phyloP scores from a whole-genome alignment of 2,113 vertebrate species.

The Brachyistius frenatus region DNA sequence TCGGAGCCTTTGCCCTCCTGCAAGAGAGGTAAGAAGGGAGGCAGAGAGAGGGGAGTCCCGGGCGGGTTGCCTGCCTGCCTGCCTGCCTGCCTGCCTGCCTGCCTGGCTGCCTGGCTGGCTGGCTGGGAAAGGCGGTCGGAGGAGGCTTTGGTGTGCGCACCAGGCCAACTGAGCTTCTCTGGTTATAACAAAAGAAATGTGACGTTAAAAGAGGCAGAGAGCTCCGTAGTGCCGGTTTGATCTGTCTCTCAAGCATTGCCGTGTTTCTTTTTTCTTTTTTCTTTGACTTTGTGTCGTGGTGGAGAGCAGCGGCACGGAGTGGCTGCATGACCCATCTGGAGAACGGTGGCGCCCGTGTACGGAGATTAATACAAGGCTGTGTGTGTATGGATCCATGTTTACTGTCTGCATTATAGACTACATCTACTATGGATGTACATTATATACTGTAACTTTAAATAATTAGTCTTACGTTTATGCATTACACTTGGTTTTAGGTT shows the following conservation, averaged over 20 bases:
- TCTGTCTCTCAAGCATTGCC: neutral
- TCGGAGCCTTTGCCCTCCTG: slow-evolving; percentile 77
- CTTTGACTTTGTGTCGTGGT: slow-evolving; percentile 25
- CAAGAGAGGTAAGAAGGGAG: slow-evolving; percentile 81
- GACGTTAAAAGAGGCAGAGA: neutral
- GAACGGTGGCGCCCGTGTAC: slow-evolving; percentile 53
- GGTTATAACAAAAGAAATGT: slow-evolving; percentile 22
- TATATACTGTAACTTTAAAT: too few species aligned
- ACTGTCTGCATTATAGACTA: too few species aligned
- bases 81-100: neutral
- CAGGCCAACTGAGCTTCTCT: neutral
- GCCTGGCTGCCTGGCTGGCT: neutral
- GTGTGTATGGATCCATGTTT: neutral
- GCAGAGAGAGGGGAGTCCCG: slow-evolving; percentile 23
- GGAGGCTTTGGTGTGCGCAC: slow-evolving; percentile 11
- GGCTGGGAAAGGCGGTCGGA: too few species aligned
- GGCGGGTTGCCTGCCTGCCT: neutral
- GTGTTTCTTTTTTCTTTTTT: slow-evolving; percentile 9
- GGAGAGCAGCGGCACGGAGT: slow-evolving; percentile 14
- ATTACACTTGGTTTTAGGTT: too few species aligned
- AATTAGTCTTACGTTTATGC: too few species aligned
- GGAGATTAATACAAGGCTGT: neutral
- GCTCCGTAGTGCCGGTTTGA: neutral
- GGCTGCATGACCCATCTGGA: neutral
- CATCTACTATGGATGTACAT: too few species aligned